Evolutionary conservation across 1,140 invertebrate genomes (phyloP).

Genomic region (Diuraphis noxia): DNA sequence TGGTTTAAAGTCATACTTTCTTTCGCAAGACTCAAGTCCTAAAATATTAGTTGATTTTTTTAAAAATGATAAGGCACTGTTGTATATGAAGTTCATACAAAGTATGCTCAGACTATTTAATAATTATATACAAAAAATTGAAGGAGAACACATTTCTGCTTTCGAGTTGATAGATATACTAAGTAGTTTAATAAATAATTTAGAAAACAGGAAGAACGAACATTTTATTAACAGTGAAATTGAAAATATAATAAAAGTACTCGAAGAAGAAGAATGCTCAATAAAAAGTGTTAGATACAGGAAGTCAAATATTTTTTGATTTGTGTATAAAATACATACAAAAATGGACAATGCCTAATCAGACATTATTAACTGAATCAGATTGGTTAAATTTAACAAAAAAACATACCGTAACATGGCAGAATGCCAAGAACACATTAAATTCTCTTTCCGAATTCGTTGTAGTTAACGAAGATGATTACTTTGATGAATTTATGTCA

Average conservation of each 20-base stretch:
- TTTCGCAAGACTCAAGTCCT: neutral
- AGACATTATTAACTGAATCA: neutral
- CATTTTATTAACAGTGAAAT: neutral
- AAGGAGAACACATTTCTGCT: neutral
- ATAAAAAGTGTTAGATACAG: neutral
- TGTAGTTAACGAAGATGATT: neutral
- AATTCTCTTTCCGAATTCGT: neutral
- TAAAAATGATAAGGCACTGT: neutral
- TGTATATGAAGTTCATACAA: neutral
- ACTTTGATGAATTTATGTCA: neutral
- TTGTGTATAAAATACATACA: constrained; percentile 5
- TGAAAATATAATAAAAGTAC: constrained; percentile 3
- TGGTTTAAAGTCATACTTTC: neutral
- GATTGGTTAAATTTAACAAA: constrained; percentile 19
- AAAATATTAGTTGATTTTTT: constrained; percentile 7
- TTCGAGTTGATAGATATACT: neutral
- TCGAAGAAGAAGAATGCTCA: neutral
- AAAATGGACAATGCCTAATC: neutral
- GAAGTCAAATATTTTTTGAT: neutral
- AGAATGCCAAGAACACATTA: neutral
- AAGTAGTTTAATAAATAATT: neutral
- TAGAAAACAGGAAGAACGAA: neutral
- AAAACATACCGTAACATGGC: neutral
- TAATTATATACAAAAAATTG: constrained; percentile 2
- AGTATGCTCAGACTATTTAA: neutral